phyloP scores from a whole-genome alignment of 2,888 invertebrate species.

The Drosophila hamatofila region DNA sequence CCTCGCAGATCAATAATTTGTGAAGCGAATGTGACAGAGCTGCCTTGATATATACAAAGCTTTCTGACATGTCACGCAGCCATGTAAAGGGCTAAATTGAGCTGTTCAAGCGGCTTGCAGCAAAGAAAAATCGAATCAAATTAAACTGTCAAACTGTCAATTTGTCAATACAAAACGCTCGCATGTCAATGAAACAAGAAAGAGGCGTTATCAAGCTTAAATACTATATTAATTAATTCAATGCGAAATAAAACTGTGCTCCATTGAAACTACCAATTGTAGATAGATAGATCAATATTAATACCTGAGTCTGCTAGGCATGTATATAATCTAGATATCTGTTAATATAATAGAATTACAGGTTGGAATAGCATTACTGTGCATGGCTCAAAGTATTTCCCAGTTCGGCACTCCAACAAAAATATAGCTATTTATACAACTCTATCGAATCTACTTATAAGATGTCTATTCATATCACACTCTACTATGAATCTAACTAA shows the following conservation, averaged over 20 bases:
- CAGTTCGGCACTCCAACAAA: background rate
- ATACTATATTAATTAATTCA: conserved; percentile 3
- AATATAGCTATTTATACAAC: no score
- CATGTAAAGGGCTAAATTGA: conserved; percentile 7
- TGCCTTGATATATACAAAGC: conserved; percentile 1
- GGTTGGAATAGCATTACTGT: no score
- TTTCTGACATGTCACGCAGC: conserved; percentile 16
- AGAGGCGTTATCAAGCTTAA: background rate
- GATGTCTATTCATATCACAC: background rate
- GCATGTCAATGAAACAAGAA: background rate
- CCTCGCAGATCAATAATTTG: background rate
- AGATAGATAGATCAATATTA: background rate
- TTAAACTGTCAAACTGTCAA: conserved; percentile 20
- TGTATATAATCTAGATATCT: background rate
- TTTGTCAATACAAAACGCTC: background rate
- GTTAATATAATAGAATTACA: background rate
- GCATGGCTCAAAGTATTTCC: no score
- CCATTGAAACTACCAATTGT: background rate
- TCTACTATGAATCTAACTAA: background rate
- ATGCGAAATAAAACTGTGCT: background rate
- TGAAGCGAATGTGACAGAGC: background rate
- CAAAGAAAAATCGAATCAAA: conserved; percentile 5
- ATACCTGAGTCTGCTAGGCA: background rate
- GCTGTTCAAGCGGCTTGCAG: background rate
- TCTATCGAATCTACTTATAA: no score